Base-by-base conservation (phyloP, 1,140 invertebrate genomes). In the Bombus superbus region DNA sequence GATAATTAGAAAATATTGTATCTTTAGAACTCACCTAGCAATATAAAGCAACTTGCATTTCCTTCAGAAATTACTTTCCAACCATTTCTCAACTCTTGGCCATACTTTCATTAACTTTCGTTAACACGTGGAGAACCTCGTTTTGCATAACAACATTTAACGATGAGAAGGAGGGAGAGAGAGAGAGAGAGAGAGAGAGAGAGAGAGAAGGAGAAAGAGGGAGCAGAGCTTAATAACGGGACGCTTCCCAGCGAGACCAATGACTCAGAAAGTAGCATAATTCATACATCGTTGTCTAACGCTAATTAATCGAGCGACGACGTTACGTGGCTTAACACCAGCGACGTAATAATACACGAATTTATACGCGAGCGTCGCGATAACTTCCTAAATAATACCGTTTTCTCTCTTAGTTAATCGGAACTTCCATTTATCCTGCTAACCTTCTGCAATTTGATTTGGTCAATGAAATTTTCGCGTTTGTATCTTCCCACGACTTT, bases 251-350 rank as follows among this genome's bases (percentile, higher is more conserved):
- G 22, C 11, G n/a, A 40, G 40, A 22, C 18, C 44, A 22, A 69
- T 57, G 66, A 81, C 66, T 71, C 38, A 28, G 3, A 77, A 76
- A 62, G 59, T 47, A n/a, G 13, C 72, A 74, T 87, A 87, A 88
- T 88, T 35, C 87, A 68, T 69, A 62, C 59, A 44, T 38, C 69
- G 75, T 64, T 74, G 75, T 88, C 80, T 75, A 81, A 83, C 79
- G 59, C 59, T 83, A 87, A 88, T 87, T 88, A 87, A 87, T 88
- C 85, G 85, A 79, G 35, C 85, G 79, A 35, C 64, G 64, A 35
- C 32, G 32, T 28, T 22, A 35, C 18, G 47, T 53, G 47, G 64
- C 8, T 35, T 35, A 68, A 68, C 64, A 53, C 1, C 18, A 5
- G 2, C 64, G 6, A 83, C 74, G 79, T 88, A 88, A 88, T 88